A percentile compares a stretch with the other conserved stretches of the same genome.
These are phyloP conservation scores for Amblyraja radiata DNA, from an alignment of 2,797 vertebrate genomes.

Conservation along the genomic window DNA sequence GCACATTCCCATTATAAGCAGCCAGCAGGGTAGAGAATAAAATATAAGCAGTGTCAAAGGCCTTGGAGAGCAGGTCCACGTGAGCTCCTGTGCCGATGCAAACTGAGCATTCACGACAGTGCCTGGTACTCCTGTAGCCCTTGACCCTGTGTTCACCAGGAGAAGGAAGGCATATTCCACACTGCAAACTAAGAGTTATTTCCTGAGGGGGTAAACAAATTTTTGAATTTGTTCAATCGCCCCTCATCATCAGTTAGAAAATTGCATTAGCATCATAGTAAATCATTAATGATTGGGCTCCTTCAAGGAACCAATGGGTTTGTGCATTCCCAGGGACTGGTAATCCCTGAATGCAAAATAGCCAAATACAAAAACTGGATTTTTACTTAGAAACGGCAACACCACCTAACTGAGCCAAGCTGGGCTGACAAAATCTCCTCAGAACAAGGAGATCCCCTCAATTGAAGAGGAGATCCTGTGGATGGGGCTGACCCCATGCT, in stretches of 20 bases:
- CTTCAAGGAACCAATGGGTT: neutral
- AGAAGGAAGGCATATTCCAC: neutral
- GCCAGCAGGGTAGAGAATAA: neutral
- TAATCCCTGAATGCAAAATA: neutral
- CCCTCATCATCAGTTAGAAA: neutral
- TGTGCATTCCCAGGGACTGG: neutral
- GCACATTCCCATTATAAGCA: neutral
- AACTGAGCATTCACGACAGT: neutral
- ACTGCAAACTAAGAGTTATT: neutral
- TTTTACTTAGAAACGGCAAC: neutral
- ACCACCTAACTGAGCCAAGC: neutral
- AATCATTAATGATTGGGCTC: neutral
- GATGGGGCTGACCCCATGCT: too few relatives aligned
- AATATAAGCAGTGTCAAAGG: neutral
- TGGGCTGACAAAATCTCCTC: neutral
- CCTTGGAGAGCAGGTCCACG: neutral
- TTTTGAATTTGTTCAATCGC: neutral
- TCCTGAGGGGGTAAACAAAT: neutral
- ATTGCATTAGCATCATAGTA: neutral
- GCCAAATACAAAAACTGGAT: neutral
- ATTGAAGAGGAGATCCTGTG: too few relatives aligned
- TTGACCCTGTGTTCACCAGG: neutral
- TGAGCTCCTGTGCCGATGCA: neutral
- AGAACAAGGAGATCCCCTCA: too few relatives aligned
- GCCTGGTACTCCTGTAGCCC: neutral